Conservation (phyloP, 2,888 invertebrate species). For the Hedychridium roseum region DNA sequence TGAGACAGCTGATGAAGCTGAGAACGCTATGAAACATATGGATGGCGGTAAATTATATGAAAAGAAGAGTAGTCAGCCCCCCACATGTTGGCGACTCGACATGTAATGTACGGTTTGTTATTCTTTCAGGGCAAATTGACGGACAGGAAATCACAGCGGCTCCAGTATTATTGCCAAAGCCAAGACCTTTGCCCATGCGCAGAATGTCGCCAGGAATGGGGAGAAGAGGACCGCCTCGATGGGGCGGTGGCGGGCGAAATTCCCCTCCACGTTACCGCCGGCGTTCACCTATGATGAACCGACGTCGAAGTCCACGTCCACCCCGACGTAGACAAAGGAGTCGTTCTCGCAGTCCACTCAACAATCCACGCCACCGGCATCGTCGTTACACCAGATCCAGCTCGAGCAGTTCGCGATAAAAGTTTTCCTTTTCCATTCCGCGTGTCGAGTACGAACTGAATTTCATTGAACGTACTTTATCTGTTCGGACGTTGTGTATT, state of each 20-base stretch:
- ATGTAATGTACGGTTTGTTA: background rate
- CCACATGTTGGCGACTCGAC: background rate
- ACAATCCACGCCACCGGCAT: conserved; percentile 67
- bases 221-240: conserved; percentile 68
- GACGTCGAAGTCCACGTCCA: conserved; percentile 68
- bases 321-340: conserved; percentile 70
- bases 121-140: conserved; percentile 83
- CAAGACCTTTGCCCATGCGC: conserved; percentile 68
- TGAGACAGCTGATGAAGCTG: conserved; percentile 92
- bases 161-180: conserved; percentile 85
- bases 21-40: conserved; percentile 99
- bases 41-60: conserved; percentile 89
- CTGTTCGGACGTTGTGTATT: conserved; percentile 19
- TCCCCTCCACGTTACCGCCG: conserved; percentile 62
- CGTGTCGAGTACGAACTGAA: conserved; percentile 2
- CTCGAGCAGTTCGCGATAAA: conserved; percentile 76
- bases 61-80: too few relatives aligned
- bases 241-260: conserved; percentile 63
- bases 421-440: background rate
- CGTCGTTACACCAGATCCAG: conserved; percentile 78
- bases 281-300: conserved; percentile 64
- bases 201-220: conserved; percentile 58
- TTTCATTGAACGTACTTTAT: conserved; percentile 21
- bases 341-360: conserved; percentile 66
- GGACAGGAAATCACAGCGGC: conserved; percentile 95